Conservation (phyloP, 2,797 vertebrate species). For the Orientallactaga sibirica region DNA sequence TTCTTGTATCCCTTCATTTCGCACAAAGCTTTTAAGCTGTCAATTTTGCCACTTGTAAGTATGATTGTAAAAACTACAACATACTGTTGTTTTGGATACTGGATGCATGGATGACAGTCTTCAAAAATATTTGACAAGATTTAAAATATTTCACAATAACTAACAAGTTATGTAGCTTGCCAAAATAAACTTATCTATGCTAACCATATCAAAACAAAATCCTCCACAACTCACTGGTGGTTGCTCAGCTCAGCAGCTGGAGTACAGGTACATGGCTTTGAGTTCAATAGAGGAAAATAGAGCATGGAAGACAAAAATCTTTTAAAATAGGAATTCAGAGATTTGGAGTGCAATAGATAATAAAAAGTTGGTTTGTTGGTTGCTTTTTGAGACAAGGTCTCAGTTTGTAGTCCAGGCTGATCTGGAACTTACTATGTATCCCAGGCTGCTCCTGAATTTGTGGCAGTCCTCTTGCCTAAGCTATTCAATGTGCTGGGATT, state of each 20-base stretch:
- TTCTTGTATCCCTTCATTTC: constrained; percentile 48
- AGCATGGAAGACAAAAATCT: constrained; percentile 41
- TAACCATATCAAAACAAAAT: constrained; percentile 10
- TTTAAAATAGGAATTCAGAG: constrained; percentile 54
- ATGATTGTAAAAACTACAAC: constrained; percentile 11
- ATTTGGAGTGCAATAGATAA: neutral
- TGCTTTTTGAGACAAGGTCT: neutral
- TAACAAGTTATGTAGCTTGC: neutral
- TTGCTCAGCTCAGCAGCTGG: constrained; percentile 11
- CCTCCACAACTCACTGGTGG: constrained; percentile 16
- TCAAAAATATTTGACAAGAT: constrained; percentile 42
- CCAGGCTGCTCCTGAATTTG: neutral
- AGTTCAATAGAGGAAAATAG: neutral
- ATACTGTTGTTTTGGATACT: constrained; percentile 19
- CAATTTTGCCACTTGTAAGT: constrained; percentile 41
- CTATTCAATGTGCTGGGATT: neutral
- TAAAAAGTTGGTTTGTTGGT: neutral
- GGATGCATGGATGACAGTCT: constrained; percentile 26
- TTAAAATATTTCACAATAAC: constrained; percentile 56
- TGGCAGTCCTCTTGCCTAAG: neutral
- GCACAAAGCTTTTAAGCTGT: constrained; percentile 59
- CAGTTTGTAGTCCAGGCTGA: too few relatives aligned
- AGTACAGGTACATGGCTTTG: constrained; percentile 2
- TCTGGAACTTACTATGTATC: too few relatives aligned
- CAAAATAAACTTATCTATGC: constrained; percentile 40